A percentile compares a stretch with the other conserved stretches of the same genome.
phyloP scores from a whole-genome alignment of 2,113 vertebrate species.

The Albula goreensis region DNA sequence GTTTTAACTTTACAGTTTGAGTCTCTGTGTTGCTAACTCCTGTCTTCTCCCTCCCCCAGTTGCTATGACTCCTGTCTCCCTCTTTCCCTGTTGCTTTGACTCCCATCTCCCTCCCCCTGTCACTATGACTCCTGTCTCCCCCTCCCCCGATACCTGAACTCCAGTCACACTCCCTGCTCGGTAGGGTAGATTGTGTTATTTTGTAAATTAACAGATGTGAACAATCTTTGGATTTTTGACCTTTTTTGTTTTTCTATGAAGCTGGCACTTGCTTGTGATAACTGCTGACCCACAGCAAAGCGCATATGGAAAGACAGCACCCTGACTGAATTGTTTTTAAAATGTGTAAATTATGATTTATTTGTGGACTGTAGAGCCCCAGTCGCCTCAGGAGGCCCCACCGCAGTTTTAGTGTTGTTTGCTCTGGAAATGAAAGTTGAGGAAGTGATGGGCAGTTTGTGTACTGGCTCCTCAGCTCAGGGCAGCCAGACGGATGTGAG shows the following conservation, averaged over 20 bases:
- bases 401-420: too few species aligned
- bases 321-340: neutral
- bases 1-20: too few species aligned
- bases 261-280: slow-evolving; percentile 16
- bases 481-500: too few species aligned
- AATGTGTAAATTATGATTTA: slow-evolving; percentile 36
- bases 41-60: too few species aligned
- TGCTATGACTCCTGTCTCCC: neutral
- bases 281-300: slow-evolving; percentile 6
- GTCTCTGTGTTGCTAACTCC: neutral
- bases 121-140: neutral
- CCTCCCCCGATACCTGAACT: neutral
- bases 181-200: slow-evolving; percentile 28
- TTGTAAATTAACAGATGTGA: slow-evolving; percentile 42
- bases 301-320: neutral
- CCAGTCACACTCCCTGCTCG: slow-evolving; percentile 25
- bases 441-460: too few species aligned
- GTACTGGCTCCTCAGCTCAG: too few species aligned
- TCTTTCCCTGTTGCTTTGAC: too few species aligned
- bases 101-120: neutral
- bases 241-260: neutral
- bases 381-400: slow-evolving; percentile 27
- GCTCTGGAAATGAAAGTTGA: too few species aligned
- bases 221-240: slow-evolving; percentile 37
- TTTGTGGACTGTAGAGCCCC: slow-evolving; percentile 49